Base-by-base conservation (phyloP, 1,140 invertebrate species). In the Drosophila hydei region DNA sequence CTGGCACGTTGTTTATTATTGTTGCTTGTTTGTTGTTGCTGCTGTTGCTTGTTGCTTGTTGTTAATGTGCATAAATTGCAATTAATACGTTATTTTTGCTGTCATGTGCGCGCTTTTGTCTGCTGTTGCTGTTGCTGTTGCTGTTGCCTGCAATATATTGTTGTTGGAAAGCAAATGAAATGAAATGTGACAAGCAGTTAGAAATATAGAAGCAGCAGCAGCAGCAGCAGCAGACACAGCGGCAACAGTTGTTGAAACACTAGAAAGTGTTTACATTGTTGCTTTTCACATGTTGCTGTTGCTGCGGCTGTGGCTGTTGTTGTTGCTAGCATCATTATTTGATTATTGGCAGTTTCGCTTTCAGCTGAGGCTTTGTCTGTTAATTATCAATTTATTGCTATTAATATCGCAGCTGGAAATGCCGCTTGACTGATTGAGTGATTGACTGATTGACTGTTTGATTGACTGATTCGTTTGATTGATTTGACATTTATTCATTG, bases 211-310 rank as follows among this genome's bases (percentile, higher is more conserved):
- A 16, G 19, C 12, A 23, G 19, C 16, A 18, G 21, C 5, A 47
- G 45, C 38, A 43, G 36, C 19, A 43, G 21, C 9, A 23, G 33
- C 9, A 40, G 21, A 18, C 47, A n/a, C 27, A 36, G 12, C 18
- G n/a, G 45, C 21, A 50, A 38, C 36, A 48, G 30, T 42, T 51
- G 65, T 47, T 60, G 56, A 47, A 50, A 70, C 45, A 68, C 50
- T 72, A 72, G 70, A 72, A 72, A 72, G 70, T 72, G 70, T 72
- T 68, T 61, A 55, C 55, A 55, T 59, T 59, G 52, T 65, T 33
- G 61, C 42, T 64, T 33, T 50, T 62, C 19, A 40, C 14, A 45
- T 40, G 56, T 43, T 58, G 56, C 27, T 61, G 62, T n/a, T 59
- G 55, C 18, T 60, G 47, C 4, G 45, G 38, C 5, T 52, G 18